Percentiles rank a stretch among this genome's conserved stretches.
These are phyloP conservation scores for Colius striatus DNA, from an alignment of 2,113 vertebrate genomes.

Conservation along the genomic window DNA sequence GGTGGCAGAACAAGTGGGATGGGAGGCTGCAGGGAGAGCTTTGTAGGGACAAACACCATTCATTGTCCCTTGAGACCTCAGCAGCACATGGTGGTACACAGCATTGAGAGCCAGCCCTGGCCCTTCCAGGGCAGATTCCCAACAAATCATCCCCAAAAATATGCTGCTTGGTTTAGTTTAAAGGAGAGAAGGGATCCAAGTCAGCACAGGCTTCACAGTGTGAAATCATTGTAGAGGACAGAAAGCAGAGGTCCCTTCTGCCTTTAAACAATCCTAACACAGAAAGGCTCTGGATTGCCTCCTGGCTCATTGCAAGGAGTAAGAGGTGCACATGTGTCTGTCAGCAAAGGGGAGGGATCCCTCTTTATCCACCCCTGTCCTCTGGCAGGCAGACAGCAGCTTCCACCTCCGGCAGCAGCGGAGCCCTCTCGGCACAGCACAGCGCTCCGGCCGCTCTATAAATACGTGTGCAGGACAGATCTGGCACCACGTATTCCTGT, in stretches of 20 bases:
- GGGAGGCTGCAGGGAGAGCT: not conserved
- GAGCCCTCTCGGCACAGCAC: not conserved
- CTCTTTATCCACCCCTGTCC: not conserved
- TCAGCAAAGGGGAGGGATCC: not conserved
- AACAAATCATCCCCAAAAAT: not conserved
- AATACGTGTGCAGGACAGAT: constrained; percentile 43
- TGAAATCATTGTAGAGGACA: not conserved
- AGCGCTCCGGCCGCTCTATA: constrained; percentile 13
- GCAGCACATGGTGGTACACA: rapidly evolving
- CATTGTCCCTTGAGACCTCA: not conserved
- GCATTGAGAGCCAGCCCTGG: not conserved
- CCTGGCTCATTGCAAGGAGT: not conserved
- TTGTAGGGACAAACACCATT: not conserved
- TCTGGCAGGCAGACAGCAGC: not conserved
- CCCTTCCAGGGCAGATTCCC: not conserved
- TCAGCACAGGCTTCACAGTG: rapidly evolving
- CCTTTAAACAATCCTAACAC: not conserved
- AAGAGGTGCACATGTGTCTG: rapidly evolving
- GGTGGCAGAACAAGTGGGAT: not conserved
- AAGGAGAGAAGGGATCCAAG: not conserved
- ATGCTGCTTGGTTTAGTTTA: rapidly evolving
- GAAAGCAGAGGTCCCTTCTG: not conserved
- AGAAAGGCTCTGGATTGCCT: not conserved
- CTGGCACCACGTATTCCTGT: constrained; percentile 19
- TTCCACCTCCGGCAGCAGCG: not conserved